Base-by-base conservation (phyloP, 2,888 invertebrate genomes). In the Pegoplata infirma region DNA sequence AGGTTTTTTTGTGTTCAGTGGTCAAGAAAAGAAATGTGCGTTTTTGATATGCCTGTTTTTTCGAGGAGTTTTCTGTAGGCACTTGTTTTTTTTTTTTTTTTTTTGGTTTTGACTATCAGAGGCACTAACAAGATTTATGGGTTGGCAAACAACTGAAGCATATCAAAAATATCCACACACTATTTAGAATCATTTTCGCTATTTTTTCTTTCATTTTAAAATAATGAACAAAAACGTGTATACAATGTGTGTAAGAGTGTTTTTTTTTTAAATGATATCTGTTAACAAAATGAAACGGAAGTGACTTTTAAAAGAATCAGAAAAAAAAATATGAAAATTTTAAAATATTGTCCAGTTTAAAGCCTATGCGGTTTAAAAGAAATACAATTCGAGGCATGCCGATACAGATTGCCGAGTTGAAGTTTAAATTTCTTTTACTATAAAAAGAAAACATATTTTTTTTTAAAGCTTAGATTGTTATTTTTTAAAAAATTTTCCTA, bases 21-120 rank as follows among this genome's bases (percentile, higher is more conserved):
- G 79, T 79, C 79, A 79, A 75, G 79, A 79, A 79, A 79, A 72
- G 75, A 79, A 75, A 79, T 79, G 79, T 79, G 79, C 75, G 75
- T 79, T 79, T 75, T 72, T 79, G 79, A 75, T 79, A 75, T 51
- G 79, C 19, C 55, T 23, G 53, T 53, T 40, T 64, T 40, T 46
- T 44, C 36, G 49, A 32, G 59, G 21, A 49, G 17, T 32, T 32
- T 21, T 44, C 32, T 63, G n/a, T n/a, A n/a, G n/a, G n/a, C n/a
- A n/a, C n/a, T n/a, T n/a, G 14, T 44, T 46, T 25, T 3, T 14
- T 32, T 61, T 71, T 55, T 53, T 28, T 21, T 7, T 21, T 16
- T 7, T 21, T n/a, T n/a, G n/a, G n/a, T 47, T 68, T 69, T 51
- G 40, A 56, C 75, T 21, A 63, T 17, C 69, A 63, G 51, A 51